Conservation (phyloP, 1,140 invertebrate species). For the Ips typographus region DNA sequence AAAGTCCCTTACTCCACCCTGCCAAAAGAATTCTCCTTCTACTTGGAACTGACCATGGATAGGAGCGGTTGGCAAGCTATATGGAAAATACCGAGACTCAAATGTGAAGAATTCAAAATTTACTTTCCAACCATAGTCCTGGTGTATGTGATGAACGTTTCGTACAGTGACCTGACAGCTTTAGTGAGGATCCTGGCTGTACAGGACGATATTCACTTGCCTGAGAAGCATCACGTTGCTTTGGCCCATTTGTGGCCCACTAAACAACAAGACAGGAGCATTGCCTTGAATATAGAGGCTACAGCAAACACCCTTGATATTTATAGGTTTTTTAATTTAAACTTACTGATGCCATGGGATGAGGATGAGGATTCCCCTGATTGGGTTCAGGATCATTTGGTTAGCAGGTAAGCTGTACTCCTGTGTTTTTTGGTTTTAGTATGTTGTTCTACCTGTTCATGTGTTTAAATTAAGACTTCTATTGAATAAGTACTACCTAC, state of each 20-base stretch:
- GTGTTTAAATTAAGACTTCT: too few species aligned
- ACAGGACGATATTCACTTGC: constrained; percentile 62
- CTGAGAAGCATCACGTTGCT: constrained; percentile 59
- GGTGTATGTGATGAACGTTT: constrained; percentile 57
- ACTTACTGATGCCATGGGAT: constrained; percentile 68
- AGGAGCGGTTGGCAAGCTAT: constrained; percentile 63
- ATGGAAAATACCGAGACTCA: constrained; percentile 63
- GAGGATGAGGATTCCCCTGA: constrained; percentile 61
- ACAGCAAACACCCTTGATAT: constrained; percentile 58
- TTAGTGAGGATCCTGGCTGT: constrained; percentile 58
- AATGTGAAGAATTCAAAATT: constrained; percentile 59
- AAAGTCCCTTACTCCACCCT: constrained; percentile 57
- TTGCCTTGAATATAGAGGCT: constrained; percentile 51
- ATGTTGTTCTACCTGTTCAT: too few species aligned
- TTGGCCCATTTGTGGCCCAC: constrained; percentile 62
- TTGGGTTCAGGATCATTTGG: constrained; percentile 59
- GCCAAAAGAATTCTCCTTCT: constrained; percentile 58
- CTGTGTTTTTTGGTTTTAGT: too few species aligned
- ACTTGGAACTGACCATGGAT: constrained; percentile 60
- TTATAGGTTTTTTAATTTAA: constrained; percentile 61
- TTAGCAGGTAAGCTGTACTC: constrained; percentile 41
- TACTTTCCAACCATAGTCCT: constrained; percentile 62
- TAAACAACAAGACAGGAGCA: constrained; percentile 56
- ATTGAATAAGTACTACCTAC: too few species aligned
- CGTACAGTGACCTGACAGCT: constrained; percentile 55